phyloP scores from a whole-genome alignment of 2,888 invertebrate genomes.

The Lucinisca nassula region DNA sequence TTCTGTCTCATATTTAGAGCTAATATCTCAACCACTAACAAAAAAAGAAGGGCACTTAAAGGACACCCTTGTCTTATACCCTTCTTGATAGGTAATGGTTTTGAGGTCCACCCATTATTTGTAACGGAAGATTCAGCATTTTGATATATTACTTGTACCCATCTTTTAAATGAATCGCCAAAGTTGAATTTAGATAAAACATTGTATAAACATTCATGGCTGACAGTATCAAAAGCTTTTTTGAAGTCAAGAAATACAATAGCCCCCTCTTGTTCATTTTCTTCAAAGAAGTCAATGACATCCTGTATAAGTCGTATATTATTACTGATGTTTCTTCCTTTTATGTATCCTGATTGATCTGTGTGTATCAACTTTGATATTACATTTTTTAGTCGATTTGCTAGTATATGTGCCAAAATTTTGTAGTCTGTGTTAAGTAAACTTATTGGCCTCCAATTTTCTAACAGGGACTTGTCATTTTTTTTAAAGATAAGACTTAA shows the following conservation, averaged over 20 bases:
- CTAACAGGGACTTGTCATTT: neutral
- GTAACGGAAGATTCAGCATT: neutral
- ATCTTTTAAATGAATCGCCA: neutral
- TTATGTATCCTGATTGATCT: conserved; percentile 29
- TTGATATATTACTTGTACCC: neutral
- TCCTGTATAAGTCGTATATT: conserved; percentile 33
- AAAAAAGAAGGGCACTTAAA: conserved; percentile 11
- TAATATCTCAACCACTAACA: conserved; percentile 20
- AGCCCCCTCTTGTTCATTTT: neutral
- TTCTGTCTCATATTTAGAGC: neutral
- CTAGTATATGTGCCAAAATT: too few relatives aligned
- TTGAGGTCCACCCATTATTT: conserved; percentile 16
- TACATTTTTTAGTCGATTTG: conserved; percentile 15
- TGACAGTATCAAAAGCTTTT: neutral
- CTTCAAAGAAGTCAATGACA: conserved; percentile 16
- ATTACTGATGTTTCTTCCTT: conserved; percentile 17
- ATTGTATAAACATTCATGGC: neutral
- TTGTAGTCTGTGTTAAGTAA: conserved; percentile 23
- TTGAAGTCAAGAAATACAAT: conserved; percentile 17
- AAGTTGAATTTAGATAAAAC: conserved; percentile 16
- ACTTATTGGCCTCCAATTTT: conserved; percentile 30
- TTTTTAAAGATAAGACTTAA: conserved; percentile 4
- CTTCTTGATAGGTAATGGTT: neutral
- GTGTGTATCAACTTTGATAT: neutral
- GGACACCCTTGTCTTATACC: conserved; percentile 30